Percentiles rank a stretch among this genome's conserved stretches.
phyloP scores from a whole-genome alignment of 2,888 invertebrate species.

The Drosophila ustulata region DNA sequence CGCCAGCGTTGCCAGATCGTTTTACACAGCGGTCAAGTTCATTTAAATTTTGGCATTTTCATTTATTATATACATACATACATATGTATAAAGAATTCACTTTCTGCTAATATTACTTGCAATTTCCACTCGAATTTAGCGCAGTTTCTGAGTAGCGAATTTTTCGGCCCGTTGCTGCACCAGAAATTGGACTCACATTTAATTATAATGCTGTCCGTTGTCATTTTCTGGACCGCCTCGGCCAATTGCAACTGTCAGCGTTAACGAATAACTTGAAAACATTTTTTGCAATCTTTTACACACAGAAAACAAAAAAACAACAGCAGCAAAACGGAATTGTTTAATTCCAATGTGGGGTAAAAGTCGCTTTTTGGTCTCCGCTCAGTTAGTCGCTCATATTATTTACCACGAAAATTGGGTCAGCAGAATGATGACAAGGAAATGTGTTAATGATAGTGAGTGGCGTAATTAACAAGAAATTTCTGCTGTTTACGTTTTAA shows the following conservation, averaged over 20 bases:
- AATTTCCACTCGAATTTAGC: slow-evolving; percentile 32
- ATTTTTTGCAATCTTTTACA: slow-evolving; percentile 33
- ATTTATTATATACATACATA: background rate
- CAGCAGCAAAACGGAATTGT: slow-evolving; percentile 20
- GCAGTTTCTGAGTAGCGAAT: background rate
- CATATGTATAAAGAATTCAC: background rate
- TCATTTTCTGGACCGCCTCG: slow-evolving; percentile 3
- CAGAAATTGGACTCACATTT: slow-evolving; percentile 60
- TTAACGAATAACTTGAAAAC: slow-evolving; percentile 29
- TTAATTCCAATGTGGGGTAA: slow-evolving; percentile 44
- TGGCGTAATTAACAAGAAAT: slow-evolving; percentile 69
- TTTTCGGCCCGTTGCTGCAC: slow-evolving; percentile 1
- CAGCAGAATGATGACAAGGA: slow-evolving; percentile 67
- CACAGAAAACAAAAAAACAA: slow-evolving; percentile 17
- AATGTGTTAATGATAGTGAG: slow-evolving; percentile 78
- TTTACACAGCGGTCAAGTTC: slow-evolving; percentile 41
- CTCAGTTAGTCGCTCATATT: slow-evolving; percentile 44
- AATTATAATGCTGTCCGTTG: slow-evolving; percentile 49
- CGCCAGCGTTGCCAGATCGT: slow-evolving; percentile 1
- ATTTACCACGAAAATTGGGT: slow-evolving; percentile 64
- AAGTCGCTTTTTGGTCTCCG: slow-evolving; percentile 31
- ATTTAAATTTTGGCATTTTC: background rate
- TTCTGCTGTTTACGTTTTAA: slow-evolving; percentile 22
- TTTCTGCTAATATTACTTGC: slow-evolving; percentile 28
- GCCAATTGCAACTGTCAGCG: slow-evolving; percentile 55